Evolutionary conservation across 2,888 invertebrate species (phyloP).

Genomic region (Keiferia lycopersicella): DNA sequence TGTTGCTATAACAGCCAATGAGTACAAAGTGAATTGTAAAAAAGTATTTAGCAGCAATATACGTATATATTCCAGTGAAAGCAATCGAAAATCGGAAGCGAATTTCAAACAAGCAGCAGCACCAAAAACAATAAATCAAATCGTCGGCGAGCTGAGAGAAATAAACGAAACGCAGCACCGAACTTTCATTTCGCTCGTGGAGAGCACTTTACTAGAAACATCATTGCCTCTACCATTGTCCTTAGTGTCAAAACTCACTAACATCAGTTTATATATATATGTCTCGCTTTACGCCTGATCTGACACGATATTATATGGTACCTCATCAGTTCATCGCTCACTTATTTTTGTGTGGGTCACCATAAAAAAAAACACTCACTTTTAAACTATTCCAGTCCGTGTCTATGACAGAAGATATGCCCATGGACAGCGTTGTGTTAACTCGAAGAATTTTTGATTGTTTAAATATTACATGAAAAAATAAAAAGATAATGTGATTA

Average conservation of each 20-base stretch:
- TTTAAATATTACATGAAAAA: too few relatives aligned
- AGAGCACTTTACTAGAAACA: slow-evolving; percentile 65
- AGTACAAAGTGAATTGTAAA: background rate
- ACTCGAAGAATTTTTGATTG: too few relatives aligned
- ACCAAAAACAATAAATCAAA: slow-evolving; percentile 71
- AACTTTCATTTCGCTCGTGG: slow-evolving; percentile 71
- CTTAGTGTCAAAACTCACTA: background rate
- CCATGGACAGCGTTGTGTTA: too few relatives aligned
- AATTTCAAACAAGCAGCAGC: slow-evolving; percentile 55
- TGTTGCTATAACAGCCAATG: background rate
- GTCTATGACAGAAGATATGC: slow-evolving; percentile 43
- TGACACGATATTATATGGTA: slow-evolving; percentile 4
- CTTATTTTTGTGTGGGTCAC: too few relatives aligned
- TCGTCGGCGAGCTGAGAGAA: slow-evolving; percentile 53
- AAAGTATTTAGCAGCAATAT: background rate
- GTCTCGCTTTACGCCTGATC: background rate
- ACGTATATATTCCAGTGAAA: slow-evolving; percentile 24
- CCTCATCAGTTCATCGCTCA: background rate
- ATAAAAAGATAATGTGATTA: too few relatives aligned
- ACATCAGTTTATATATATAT: background rate
- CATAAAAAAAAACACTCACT: too few relatives aligned
- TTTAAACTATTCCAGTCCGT: slow-evolving; percentile 30
- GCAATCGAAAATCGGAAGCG: slow-evolving; percentile 53
- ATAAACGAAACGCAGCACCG: slow-evolving; percentile 63
- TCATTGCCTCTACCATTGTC: slow-evolving; percentile 41